Evolutionary conservation across 2,797 vertebrate species (phyloP), one percentile per base, ranked within the genome.

Genomic region (Hipposideros larvatus): DNA sequence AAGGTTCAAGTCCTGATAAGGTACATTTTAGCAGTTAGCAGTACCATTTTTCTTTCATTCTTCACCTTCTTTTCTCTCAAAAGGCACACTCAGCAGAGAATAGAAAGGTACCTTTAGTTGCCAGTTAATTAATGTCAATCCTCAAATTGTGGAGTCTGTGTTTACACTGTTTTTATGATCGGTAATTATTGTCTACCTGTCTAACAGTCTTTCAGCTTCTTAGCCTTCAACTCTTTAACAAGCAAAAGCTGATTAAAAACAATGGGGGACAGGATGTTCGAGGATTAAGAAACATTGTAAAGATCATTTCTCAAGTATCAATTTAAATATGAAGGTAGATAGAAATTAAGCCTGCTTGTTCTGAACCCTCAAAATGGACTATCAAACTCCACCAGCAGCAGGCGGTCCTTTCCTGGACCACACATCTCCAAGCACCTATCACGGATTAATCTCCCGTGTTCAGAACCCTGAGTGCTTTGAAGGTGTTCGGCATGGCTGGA

Each of bases 301-400:
- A 95, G 34, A 91, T 78, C 2, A 84, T 85, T 90, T 80, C 79
- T 70, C 74, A 95, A 92, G 70, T 68, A 93, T n/a, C 41, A 16
- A 70, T 91, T 96, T 94, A 95, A 84, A 92, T 70, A 89, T 51
- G 55, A 93, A 93, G 13, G 53, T 77, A 93, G 34, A 87, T 66
- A 73, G 53, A 90, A 83, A 73, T 7, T 53, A 70, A 91, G n/a
- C 6, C 18, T 11, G n/a, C 10, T 37, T 80, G 28, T 46, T 86
- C 63, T 22, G 21, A 93, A 41, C 10, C 7, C 22, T 91, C 43
- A 84, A 63, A 91, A 82, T 31, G 61, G 18, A 90, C 55, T 37
- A 90, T 55, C 51, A 22, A 74, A 48, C 41, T 46, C 83, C 41
- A 57, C 48, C 7, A 2, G 59, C 15, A 92, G 43, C 14, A 88